Evolutionary conservation across 1,140 invertebrate species (phyloP).

Genomic region (Zaprionus gabonicus): DNA sequence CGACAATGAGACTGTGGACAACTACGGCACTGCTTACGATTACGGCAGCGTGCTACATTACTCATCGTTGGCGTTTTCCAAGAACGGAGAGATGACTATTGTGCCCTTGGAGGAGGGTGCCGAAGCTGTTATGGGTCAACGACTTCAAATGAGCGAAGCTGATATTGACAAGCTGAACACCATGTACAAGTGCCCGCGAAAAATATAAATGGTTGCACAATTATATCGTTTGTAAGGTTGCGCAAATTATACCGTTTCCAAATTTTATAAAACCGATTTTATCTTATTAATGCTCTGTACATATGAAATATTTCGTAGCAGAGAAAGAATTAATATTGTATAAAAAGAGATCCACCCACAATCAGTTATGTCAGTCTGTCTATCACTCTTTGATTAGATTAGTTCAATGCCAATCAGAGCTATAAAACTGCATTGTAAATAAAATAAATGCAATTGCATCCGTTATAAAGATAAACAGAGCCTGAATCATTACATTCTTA

Average conservation of each 20-base stretch:
- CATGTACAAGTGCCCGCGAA: constrained; percentile 86
- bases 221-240: not conserved
- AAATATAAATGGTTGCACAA: constrained; percentile 8
- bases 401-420: not conserved
- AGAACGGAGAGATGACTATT: constrained; percentile 89
- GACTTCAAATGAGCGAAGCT: constrained; percentile 87
- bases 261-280: not conserved
- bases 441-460: constrained; percentile 3
- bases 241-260: not conserved
- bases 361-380: not conserved
- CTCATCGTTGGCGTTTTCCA: constrained; percentile 88
- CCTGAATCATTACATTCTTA: not conserved
- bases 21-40: constrained; percentile 87
- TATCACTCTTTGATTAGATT: not conserved
- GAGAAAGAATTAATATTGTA: not conserved
- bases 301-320: not conserved
- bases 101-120: constrained; percentile 80
- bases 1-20: constrained; percentile 83
- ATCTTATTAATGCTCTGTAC: not conserved
- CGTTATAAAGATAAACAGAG: not conserved
- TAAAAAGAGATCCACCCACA: not conserved
- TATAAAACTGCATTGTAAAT: not conserved
- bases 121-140: constrained; percentile 86
- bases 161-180: constrained; percentile 87
- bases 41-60: constrained; percentile 93